These are phyloP conservation scores for Neotoma lepida DNA, from an alignment of 2,113 vertebrate species.

Conservation along the genomic window DNA sequence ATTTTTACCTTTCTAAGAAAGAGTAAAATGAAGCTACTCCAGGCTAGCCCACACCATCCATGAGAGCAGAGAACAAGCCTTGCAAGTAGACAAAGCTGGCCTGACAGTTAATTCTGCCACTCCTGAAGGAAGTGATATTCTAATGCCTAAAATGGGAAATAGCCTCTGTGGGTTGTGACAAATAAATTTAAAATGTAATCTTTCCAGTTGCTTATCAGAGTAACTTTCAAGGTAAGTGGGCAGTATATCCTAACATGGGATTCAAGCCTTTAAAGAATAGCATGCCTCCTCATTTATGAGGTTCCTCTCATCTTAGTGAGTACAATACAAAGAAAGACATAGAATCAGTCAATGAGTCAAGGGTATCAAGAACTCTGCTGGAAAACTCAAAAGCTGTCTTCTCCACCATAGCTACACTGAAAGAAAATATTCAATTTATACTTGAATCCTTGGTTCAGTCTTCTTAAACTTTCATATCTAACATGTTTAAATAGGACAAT, in stretches of 20 bases:
- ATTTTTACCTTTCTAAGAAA: slow-evolving; percentile 34
- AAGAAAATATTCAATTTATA: background rate
- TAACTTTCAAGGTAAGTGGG: background rate
- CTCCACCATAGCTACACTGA: background rate
- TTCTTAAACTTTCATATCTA: slow-evolving; percentile 27
- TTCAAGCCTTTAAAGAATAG: slow-evolving; percentile 2
- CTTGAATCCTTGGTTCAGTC: background rate
- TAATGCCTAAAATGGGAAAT: background rate
- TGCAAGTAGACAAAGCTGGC: background rate
- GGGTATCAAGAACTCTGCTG: slow-evolving; percentile 22
- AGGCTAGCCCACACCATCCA: background rate
- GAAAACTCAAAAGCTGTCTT: background rate
- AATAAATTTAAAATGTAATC: background rate
- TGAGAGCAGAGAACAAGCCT: background rate
- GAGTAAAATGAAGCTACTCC: background rate
- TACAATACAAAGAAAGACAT: slow-evolving; percentile 12
- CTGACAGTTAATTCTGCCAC: slow-evolving; percentile 6
- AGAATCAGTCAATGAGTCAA: slow-evolving; percentile 29
- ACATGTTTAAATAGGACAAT: slow-evolving; percentile 15
- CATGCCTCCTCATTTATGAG: background rate
- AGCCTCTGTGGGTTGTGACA: background rate
- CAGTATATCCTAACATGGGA: background rate
- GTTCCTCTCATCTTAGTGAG: slow-evolving; percentile 30
- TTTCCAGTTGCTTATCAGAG: background rate
- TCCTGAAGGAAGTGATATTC: background rate